Evolutionary conservation across 2,888 invertebrate genomes (phyloP), one percentile per base, ranked within the genome.

Genomic region (Pycnomerus fuliginosus): DNA sequence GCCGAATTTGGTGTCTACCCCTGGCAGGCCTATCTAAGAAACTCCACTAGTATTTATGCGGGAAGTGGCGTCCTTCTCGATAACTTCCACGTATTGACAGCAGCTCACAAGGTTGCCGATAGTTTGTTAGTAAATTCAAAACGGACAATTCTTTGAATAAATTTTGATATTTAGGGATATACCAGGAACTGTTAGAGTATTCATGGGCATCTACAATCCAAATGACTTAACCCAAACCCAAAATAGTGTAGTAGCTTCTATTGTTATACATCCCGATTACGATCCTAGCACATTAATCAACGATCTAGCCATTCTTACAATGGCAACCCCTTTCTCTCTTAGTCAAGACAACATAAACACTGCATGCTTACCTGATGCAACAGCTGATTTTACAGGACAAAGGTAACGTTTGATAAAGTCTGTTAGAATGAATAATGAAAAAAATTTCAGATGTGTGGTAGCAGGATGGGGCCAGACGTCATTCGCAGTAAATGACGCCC

Each of bases 391-490:
- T 25, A 43, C 57, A 2, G 62, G 62, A 17, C 55, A 56, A 53
- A 53, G 25, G 25, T 25, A 10, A 12, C 20, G 5, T 20, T 51
- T 41, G 10, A 13, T 30, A 5, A 5, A 30, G 7, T 15, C 8
- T 30, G 4, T 30, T 30, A 14, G 5, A 11, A 5, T 16, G 16
- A n/a, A 22, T 16, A 16, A 10, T 17, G 2, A 28, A 14, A 10
- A 25, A 8, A 8, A 40, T 58, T 55, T 16, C 44, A 75, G 75
- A 48, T 84, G 84, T 60, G 78, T 76, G 73, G 85, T 87, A 0
- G 75, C 86, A n/a, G 94, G 94, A 7, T 94, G 93, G 91, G 94
- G 94, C 8, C 87, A 90, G 65, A 77, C 88, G 53, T 82, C 84
- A 53, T 94, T 87, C 49, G 61, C 33, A 8, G 75, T 42, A 2